Evolutionary conservation across 2,113 vertebrate genomes (phyloP).

Genomic region (Rhizomys pruinosus): DNA sequence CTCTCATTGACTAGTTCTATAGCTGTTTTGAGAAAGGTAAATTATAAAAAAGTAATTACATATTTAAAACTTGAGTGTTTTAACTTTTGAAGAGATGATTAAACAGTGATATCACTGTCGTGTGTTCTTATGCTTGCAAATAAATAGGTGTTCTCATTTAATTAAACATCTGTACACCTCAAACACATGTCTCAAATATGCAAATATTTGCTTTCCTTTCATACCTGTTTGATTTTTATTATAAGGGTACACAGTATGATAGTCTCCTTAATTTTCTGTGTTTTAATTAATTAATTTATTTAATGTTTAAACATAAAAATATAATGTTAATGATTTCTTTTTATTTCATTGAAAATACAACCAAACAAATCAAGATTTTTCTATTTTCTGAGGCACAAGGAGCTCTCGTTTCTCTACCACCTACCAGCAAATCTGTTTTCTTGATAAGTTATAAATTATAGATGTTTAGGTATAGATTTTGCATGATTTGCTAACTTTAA

Average conservation of each 20-base stretch:
- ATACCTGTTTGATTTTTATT: conserved; percentile 28
- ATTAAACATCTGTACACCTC: conserved; percentile 16
- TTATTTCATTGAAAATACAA: background rate
- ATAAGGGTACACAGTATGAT: background rate
- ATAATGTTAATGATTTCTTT: background rate
- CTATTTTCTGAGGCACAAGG: background rate
- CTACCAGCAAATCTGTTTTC: background rate
- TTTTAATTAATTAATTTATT: background rate
- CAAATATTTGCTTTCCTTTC: conserved; percentile 54
- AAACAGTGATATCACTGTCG: background rate
- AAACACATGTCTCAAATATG: background rate
- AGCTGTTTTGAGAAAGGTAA: background rate
- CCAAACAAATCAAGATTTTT: background rate
- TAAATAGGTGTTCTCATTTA: background rate
- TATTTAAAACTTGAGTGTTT: conserved; percentile 15
- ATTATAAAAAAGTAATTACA: background rate
- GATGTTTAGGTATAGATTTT: background rate
- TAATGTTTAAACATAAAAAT: background rate
- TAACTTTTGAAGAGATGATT: conserved; percentile 14
- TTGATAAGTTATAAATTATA: background rate
- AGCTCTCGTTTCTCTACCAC: background rate
- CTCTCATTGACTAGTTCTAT: background rate
- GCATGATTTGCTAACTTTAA: background rate
- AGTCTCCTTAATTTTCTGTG: background rate
- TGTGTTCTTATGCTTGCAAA: background rate